Conservation (phyloP, 2,888 invertebrate species). For the Ochropleura leucogaster region DNA sequence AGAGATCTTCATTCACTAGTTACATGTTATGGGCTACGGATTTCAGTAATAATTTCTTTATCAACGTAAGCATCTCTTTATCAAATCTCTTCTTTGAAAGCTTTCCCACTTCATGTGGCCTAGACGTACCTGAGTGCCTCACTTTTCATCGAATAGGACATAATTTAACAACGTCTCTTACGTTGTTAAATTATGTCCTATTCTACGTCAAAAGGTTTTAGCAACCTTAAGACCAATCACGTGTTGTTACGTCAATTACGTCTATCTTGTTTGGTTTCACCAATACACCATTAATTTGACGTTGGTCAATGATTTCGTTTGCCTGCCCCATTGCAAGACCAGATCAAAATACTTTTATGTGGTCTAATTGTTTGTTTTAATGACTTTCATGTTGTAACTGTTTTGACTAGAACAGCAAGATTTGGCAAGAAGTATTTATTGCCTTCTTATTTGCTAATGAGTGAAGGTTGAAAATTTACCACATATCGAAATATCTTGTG, state of each 20-base stretch:
- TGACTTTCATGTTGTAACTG: constrained; percentile 46
- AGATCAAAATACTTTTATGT: constrained; percentile 26
- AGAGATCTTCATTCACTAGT: not conserved
- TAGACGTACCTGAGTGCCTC: not conserved
- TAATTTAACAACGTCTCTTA: too few species aligned
- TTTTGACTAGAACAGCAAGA: constrained; percentile 5
- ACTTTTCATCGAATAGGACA: too few species aligned
- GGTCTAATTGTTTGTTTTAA: constrained; percentile 36
- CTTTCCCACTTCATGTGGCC: not conserved
- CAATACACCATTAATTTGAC: constrained; percentile 23
- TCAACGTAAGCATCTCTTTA: too few species aligned
- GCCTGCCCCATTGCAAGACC: constrained; percentile 21
- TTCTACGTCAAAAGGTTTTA: not conserved
- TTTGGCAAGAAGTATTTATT: constrained; percentile 11
- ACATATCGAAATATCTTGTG: not conserved
- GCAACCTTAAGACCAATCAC: constrained; percentile 7
- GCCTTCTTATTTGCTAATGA: constrained; percentile 2
- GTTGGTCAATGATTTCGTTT: constrained; percentile 36
- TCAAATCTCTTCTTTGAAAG: too few species aligned
- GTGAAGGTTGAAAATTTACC: constrained; percentile 20
- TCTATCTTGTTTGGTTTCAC: constrained; percentile 29
- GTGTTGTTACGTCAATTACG: constrained; percentile 18
- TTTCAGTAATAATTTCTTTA: not conserved
- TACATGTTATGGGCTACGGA: not conserved
- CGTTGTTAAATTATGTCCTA: not conserved